Conservation (phyloP, 2,797 vertebrate species). For the Varecia variegata region DNA sequence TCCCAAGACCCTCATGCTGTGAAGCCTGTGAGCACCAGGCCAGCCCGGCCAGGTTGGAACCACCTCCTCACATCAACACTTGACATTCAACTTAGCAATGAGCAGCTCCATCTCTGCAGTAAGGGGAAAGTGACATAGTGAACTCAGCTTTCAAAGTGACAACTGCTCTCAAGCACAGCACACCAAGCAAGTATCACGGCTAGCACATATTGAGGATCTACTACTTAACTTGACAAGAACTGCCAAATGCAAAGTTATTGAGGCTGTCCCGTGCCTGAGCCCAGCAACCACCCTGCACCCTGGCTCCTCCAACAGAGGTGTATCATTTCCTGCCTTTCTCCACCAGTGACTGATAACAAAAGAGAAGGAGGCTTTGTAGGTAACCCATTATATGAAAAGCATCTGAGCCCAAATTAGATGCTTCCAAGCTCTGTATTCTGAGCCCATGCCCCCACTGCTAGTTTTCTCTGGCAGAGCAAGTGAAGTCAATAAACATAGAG, state of each 20-base stretch:
- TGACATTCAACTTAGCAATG: neutral
- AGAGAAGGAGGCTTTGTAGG: neutral
- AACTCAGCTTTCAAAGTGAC: neutral
- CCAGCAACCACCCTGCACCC: neutral
- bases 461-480: neutral
- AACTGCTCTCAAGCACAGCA: rapidly evolving
- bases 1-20: neutral
- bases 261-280: neutral
- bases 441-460: constrained; percentile 11
- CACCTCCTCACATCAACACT: neutral
- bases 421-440: constrained; percentile 24
- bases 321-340: neutral
- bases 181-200: neutral
- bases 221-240: neutral
- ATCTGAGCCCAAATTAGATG: neutral
- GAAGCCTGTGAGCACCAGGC: neutral
- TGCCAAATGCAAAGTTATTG: neutral
- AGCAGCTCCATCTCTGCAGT: neutral
- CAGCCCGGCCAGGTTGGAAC: neutral
- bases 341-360: neutral
- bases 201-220: neutral
- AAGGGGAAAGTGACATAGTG: neutral
- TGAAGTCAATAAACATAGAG: neutral
- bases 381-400: neutral
- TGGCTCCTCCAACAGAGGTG: neutral